Evolutionary conservation across 23 tunicate genomes (phyloP).

Genomic region (Halocynthia aurantium): DNA sequence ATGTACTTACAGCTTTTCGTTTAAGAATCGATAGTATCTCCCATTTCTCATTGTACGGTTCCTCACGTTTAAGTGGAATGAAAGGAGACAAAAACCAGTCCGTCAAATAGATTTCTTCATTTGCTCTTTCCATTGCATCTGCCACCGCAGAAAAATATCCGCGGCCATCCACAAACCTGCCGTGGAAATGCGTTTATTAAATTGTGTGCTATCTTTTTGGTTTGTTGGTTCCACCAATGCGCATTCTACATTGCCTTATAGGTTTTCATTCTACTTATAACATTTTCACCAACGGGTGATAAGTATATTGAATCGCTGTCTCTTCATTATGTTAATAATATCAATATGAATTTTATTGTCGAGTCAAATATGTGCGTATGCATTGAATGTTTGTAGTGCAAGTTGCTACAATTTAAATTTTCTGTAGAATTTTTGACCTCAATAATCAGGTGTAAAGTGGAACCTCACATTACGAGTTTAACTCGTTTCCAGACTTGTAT

Average conservation of each 20-base stretch:
- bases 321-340: no score
- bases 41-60: background rate
- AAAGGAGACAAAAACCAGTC: slow-evolving; percentile 8
- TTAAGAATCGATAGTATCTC: background rate
- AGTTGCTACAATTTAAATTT: no score
- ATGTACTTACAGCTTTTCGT: background rate
- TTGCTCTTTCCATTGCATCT: slow-evolving; percentile 1
- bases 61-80: background rate
- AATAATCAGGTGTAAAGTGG: no score
- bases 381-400: no score
- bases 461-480: no score
- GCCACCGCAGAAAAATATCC: slow-evolving; percentile 7
- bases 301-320: no score
- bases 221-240: background rate
- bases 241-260: background rate
- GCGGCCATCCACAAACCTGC: slow-evolving; percentile 5
- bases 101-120: background rate
- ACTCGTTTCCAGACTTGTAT: no score
- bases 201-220: background rate
- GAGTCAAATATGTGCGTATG: no score
- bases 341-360: no score
- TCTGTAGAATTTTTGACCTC: no score
- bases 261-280: no score
- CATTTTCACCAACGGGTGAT: no score
- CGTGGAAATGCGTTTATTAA: background rate